Evolutionary conservation across 2,888 invertebrate species (phyloP), one percentile per base, ranked within the genome.

Genomic region (Dolichomitus sp.): DNA sequence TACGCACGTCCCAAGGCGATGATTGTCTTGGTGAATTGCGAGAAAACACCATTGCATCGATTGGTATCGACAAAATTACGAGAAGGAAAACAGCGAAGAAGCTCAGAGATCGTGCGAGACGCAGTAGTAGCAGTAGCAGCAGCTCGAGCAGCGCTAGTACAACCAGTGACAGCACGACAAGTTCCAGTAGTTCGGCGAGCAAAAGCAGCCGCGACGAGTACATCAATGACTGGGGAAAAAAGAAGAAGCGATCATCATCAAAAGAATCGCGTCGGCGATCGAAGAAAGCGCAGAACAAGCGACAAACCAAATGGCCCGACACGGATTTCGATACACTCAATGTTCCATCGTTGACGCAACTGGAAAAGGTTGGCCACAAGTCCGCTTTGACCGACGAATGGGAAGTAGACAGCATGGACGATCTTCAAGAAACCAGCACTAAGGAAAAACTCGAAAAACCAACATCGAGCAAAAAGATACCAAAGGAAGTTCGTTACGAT

Each of bases 391-490:
- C 90, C 0, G 92, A 93, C 19, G 93, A 93, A 12, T 93, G 93
- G 93, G 93, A 93, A 81, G 92, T 93, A 0, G 93, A 93, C 48
- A 93, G 93, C 73, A 85, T 93, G 45, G 93, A 93, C 68, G 91
- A 90, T 2, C 75, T 88, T 17, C 70, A 59, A 7, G 76, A 78
- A 33, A 84, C 69, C 5, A 61, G 19, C 57, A 9, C 23, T 7
- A 77, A 77, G 14, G 76, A 73, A 0, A 80, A 68, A 5, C 12
- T 59, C 4, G 45, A 5, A 7, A 68, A 54, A 45, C 9, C 33
- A 4, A 12, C 84, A 3, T 4, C 42, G 59, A 92, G 48, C 17
- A 83, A 91, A 57, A 92, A 91, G 30, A 19, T 88, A 0, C 89
- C 91, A 9, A 92, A 92, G 17, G 89, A 90, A 68, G 87, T 93